Percentiles rank a stretch among this genome's conserved stretches.
These are phyloP conservation scores for Sarcoramphus papa DNA, from an alignment of 2,797 vertebrate genomes.

Conservation along the genomic window DNA sequence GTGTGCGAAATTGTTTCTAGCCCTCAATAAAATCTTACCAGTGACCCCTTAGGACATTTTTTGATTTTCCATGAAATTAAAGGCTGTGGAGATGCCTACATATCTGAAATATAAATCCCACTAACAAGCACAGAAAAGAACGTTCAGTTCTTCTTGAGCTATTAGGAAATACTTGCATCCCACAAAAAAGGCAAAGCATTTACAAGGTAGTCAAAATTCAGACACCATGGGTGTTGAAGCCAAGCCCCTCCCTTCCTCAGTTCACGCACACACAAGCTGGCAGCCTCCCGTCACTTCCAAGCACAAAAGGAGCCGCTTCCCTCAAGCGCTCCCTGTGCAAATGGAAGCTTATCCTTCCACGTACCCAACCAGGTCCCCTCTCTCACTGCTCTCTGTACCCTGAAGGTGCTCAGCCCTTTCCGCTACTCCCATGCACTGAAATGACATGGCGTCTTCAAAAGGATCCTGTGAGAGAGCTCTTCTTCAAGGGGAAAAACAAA, in stretches of 20 bases:
- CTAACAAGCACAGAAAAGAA: not conserved
- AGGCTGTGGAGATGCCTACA: not conserved
- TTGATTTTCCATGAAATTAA: not conserved
- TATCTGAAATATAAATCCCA: not conserved
- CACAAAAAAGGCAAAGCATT: not conserved
- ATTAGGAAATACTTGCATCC: not conserved
- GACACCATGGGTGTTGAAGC: not conserved
- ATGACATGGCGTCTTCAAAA: not conserved
- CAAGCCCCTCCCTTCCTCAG: not conserved
- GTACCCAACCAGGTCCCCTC: not conserved
- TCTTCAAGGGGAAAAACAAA: not conserved
- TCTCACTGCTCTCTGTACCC: not conserved
- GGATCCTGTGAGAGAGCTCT: not conserved
- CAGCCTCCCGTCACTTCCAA: not conserved
- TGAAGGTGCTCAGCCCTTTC: not conserved
- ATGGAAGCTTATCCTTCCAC: not conserved
- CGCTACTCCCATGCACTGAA: not conserved
- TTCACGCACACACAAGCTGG: not conserved
- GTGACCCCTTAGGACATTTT: not conserved
- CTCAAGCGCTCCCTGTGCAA: not conserved
- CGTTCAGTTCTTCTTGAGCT: not conserved
- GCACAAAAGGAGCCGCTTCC: not conserved
- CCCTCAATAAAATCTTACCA: not conserved
- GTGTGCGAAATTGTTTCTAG: not conserved
- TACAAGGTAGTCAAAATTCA: not conserved